Percentiles rank a stretch among this genome's conserved stretches.
Evolutionary conservation across 1,140 invertebrate genomes (phyloP).

Genomic region (Mercenaria mercenaria): DNA sequence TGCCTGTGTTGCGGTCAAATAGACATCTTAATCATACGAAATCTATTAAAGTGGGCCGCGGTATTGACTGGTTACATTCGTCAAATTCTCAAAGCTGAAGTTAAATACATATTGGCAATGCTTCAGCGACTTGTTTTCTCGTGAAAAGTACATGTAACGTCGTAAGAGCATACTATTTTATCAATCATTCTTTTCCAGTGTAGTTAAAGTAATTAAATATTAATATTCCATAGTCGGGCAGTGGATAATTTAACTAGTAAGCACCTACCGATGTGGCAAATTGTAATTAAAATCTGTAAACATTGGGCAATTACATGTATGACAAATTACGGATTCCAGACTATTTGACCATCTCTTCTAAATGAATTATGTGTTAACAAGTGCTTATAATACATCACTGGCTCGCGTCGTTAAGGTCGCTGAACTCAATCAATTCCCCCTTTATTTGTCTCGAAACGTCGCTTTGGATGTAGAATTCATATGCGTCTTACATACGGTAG

Average conservation of each 20-base stretch:
- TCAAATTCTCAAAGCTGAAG: background rate
- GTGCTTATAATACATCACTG: too few species aligned
- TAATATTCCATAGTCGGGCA: background rate
- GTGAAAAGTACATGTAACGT: background rate
- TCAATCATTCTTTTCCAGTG: background rate
- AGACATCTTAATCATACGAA: background rate
- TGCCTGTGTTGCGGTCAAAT: background rate
- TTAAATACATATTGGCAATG: constrained; percentile 6
- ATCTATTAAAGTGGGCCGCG: background rate
- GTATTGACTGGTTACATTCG: background rate
- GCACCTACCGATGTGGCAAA: background rate
- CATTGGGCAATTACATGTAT: background rate
- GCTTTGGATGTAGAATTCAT: too few species aligned
- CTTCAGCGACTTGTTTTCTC: background rate
- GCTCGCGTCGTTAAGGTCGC: too few species aligned
- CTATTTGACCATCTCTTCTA: too few species aligned
- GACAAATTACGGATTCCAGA: too few species aligned
- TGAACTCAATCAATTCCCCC: too few species aligned
- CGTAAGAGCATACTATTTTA: background rate
- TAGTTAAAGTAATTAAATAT: background rate
- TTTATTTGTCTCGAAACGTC: too few species aligned
- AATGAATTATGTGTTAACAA: too few species aligned
- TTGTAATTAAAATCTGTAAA: too few species aligned
- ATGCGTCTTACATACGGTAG: too few species aligned
- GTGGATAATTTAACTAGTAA: background rate